phyloP scores from a whole-genome alignment of 2,888 invertebrate species.

The Augiades crinisus region DNA sequence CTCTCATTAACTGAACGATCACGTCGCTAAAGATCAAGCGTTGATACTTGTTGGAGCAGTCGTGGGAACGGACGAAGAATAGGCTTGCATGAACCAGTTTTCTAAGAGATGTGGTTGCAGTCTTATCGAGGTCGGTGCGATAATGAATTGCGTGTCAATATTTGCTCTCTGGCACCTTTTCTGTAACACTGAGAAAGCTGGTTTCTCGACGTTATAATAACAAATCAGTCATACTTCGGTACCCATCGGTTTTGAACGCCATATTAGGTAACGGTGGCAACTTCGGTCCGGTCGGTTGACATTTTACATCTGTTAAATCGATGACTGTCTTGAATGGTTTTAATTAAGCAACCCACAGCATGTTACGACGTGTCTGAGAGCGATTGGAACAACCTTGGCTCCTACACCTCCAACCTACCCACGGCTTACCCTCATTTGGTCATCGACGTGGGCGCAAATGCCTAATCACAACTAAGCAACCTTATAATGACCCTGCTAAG shows the following conservation, averaged over 20 bases:
- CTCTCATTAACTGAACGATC: constrained; percentile 65
- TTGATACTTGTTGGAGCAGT: constrained; percentile 55
- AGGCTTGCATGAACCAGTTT: constrained; percentile 71
- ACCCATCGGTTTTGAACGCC: constrained; percentile 17
- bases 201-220: constrained; percentile 1
- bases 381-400: constrained; percentile 77
- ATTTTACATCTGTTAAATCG: constrained; percentile 42
- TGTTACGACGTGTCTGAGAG: constrained; percentile 62
- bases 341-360: constrained; percentile 74
- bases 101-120: constrained; percentile 62
- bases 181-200: constrained; percentile 41
- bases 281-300: constrained; percentile 34
- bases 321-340: constrained; percentile 59
- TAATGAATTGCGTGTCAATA: constrained; percentile 69
- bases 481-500: constrained; percentile 70
- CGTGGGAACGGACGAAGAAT: constrained; percentile 74
- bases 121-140: constrained; percentile 70
- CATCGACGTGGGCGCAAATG: constrained; percentile 68
- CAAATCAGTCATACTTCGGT: neutral
- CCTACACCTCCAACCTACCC: constrained; percentile 76
- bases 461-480: constrained; percentile 73
- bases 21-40: constrained; percentile 60
- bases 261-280: constrained; percentile 30
- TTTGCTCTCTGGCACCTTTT: constrained; percentile 56
- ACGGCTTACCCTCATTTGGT: constrained; percentile 79